Evolutionary conservation across 2,888 invertebrate species (phyloP), one percentile per base, ranked within the genome.

Genomic region (Cephus sareptanus): DNA sequence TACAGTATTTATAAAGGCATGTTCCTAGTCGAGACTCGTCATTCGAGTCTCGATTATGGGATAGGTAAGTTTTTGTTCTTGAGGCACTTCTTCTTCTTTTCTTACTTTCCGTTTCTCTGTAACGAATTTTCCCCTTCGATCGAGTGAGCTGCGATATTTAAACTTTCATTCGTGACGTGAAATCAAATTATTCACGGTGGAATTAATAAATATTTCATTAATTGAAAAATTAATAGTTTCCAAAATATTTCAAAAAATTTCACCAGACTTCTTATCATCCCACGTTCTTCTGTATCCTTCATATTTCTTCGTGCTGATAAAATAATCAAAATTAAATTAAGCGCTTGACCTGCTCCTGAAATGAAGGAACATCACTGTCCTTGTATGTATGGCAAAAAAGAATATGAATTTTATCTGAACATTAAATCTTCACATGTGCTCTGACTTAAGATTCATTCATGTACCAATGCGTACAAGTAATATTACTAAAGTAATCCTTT

Each of bases 21-120:
- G 79, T 77, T 79, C 79, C 80, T 79, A 81, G 76, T 81, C 80
- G 74, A 81, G 75, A 78, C 81, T 79, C 75, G 83, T 80, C 83
- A 87, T 84, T 87, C 82, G 76, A 81, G 80, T 81, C 81, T 78
- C 81, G 81, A 79, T 76, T 81, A 81, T 83, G 81, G 83, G 81
- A 79, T 85, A 85, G 87, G 87, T 87, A 83, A 87, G 87, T 79
- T 79, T 77, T 79, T 79, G 31, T 75, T 70, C 73, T 6, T 23
- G 23, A 23, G 23, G 56, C 9, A 56, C 23, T 74, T 75, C 34
- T 80, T 76, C 81, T 80, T 78, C 73, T 12, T 35, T 35, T 88
- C 88, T 81, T 83, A 91, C 92, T 90, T 93, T 88, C 93, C 56
- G 70, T 71, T 34, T 71, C 71, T 13, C 23, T 56, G 56, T 23